Conservation (phyloP, 2,888 invertebrate genomes). For the Meiosimyza platycephala region DNA sequence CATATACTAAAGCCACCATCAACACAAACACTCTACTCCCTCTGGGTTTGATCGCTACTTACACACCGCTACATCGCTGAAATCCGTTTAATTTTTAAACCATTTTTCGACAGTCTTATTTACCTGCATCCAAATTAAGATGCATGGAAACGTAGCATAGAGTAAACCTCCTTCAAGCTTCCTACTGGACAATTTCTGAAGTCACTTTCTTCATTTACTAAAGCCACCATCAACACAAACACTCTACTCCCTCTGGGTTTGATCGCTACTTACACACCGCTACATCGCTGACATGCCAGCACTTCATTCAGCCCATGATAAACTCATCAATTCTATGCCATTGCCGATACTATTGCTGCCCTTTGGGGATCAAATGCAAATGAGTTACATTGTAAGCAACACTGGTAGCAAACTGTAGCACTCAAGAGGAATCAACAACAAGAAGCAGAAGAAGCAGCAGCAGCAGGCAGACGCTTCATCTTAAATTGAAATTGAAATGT, state of each 20-base stretch:
- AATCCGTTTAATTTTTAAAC: too few relatives aligned
- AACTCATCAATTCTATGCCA: constrained; percentile 27
- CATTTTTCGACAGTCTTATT: too few relatives aligned
- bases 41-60: not conserved
- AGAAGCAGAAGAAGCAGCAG: too few relatives aligned
- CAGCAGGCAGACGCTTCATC: not conserved
- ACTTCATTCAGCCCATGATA: constrained; percentile 28
- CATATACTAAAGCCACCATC: too few relatives aligned
- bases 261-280: not conserved
- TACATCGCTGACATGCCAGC: constrained; percentile 10
- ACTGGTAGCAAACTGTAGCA: not conserved
- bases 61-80: not conserved
- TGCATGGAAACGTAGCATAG: too few relatives aligned
- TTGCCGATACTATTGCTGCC: constrained; percentile 30
- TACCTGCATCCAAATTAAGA: too few relatives aligned
- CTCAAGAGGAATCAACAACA: not conserved
- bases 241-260: constrained; percentile 2
- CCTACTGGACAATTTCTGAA: too few relatives aligned
- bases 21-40: not conserved
- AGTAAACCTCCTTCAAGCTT: too few relatives aligned
- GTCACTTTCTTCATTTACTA: too few relatives aligned
- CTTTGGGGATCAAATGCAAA: constrained; percentile 42
- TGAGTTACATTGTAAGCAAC: constrained; percentile 25
- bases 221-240: too few relatives aligned
- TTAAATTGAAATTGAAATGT: constrained; percentile 19